Evolutionary conservation across 2,888 invertebrate genomes (phyloP).

Genomic region (Euplagia quadripunctaria): DNA sequence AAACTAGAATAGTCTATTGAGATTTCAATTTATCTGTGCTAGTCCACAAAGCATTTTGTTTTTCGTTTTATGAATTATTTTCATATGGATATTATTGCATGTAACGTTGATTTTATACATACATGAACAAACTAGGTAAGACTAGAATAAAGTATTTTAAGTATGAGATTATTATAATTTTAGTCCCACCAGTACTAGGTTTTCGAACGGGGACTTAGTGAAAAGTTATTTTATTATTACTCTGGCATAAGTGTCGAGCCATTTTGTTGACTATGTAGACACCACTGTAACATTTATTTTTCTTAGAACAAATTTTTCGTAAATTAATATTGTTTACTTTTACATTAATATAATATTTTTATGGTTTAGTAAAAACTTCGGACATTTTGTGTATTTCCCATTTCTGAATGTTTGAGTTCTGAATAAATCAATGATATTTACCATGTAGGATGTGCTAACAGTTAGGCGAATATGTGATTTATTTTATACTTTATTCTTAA

Average conservation of each 20-base stretch:
- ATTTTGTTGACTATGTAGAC: conserved; percentile 9
- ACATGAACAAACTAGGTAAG: conserved; percentile 43
- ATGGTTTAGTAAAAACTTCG: background rate
- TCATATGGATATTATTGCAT: conserved; percentile 38
- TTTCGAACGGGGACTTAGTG: conserved; percentile 34
- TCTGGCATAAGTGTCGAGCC: background rate
- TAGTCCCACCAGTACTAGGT: conserved; percentile 46
- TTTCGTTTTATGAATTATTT: conserved; percentile 7
- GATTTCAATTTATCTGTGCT: conserved; percentile 34
- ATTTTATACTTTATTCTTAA: conserved; percentile 9
- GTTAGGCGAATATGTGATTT: conserved; percentile 7
- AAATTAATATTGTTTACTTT: conserved; percentile 10
- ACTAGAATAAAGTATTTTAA: conserved; percentile 37
- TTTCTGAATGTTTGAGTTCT: background rate
- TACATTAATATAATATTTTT: conserved; percentile 1
- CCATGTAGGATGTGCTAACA: conserved; percentile 2
- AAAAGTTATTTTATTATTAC: conserved; percentile 31
- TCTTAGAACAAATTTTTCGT: conserved; percentile 12
- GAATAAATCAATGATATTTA: background rate
- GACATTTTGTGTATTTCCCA: background rate
- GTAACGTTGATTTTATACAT: conserved; percentile 21
- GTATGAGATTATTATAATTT: conserved; percentile 46
- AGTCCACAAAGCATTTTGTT: conserved; percentile 45
- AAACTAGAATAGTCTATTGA: conserved; percentile 33
- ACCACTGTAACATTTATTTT: conserved; percentile 3